Evolutionary conservation across 2,797 vertebrate species (phyloP), one percentile per base, ranked within the genome.

Genomic region (Lagocephalus sceleratus): DNA sequence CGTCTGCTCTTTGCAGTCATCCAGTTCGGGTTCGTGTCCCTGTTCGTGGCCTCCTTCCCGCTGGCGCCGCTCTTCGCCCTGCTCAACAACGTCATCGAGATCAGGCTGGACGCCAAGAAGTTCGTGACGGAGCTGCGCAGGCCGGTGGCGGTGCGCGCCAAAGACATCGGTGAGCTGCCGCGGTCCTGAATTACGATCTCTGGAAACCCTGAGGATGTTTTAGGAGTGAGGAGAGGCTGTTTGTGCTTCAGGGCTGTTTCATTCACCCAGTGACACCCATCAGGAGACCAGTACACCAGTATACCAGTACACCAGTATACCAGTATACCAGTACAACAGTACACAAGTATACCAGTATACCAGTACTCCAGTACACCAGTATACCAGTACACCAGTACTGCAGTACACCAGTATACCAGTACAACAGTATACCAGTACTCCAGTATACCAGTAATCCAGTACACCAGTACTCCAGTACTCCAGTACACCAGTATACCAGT

Each of bases 11-110:
- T 54, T 15, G 39, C 71, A 98, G 97, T 99, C 70, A 95, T 99
- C 87, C 97, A 99, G 87, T 99, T 99, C 72, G 97, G 97, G 2
- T 99, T 99, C 20, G 96, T 99, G 57, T 97, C 95, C 1, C 91
- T 99, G 23, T 99, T 99, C 11, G 97, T 99, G 83, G 97, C 97
- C 25, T 99, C 96, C 3, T 99, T 99, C 58, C 97, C 97, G 0
- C 87, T 99, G 71, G 97, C 96, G 22, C 97, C 97, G 0, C 85
- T 97, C 40, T 99, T 99, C 26, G 96, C 97, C 19, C 91, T 99
- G 23, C 90, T 99, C 71, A 99, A 99, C 88, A 99, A 99, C 10
- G 66, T 99, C 81, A 99, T 99, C 1, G 97, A 99, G 88, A 95
- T 99, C 45, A 85, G 97, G 2, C 91, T 99, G 19, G 97, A 99